Evolutionary conservation across 2,888 invertebrate genomes (phyloP), one percentile per base, ranked within the genome.

Genomic region (Glyphotaelius pellucidus): DNA sequence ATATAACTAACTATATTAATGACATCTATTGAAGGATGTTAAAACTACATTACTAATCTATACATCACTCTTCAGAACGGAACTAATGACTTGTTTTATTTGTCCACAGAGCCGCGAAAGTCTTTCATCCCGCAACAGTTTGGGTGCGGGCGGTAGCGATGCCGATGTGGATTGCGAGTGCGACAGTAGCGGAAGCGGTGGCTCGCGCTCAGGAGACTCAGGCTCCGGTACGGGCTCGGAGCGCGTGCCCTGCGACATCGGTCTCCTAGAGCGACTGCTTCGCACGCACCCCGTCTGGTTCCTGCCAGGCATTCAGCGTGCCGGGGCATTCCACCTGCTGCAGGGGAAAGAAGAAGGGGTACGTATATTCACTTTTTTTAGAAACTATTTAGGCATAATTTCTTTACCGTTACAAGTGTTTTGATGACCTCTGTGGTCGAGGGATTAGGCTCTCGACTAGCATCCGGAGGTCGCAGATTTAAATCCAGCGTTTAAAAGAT

Each of bases 281-380:
- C 97, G 98, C 94, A 98, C 98, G 67, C 99, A 99, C 95, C 98
- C 99, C 84, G 98, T 99, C 94, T 99, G 99, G 99, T 99, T 98
- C 95, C 96, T 99, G 93, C 98, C 99, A 0, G 98, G 98, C 80
- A 98, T 99, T 90, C 99, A 99, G 94, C 97, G 99, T 93, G 98
- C 98, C 91, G 99, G 99, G 9, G 99, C 99, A 42, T 98, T 99
- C 94, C 99, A 99, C 95, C 97, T 99, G 94, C 97, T 99, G 89
- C 99, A 99, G 95, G 98, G 98, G 94, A 98, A 98, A 95, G 98
- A 98, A 94, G 98, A 98, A 95, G 99, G 99, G 96, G 98, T 98
- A 95, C 96, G 97, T 5, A 1, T 47, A 47, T 84, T 15, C 9
- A 35, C 38, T 84, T 84, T n/a, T 42, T 38, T 38, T 38, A 38